These are phyloP conservation scores for Pseudochirops corinnae DNA, from an alignment of 2,797 vertebrate species.

Conservation along the genomic window DNA sequence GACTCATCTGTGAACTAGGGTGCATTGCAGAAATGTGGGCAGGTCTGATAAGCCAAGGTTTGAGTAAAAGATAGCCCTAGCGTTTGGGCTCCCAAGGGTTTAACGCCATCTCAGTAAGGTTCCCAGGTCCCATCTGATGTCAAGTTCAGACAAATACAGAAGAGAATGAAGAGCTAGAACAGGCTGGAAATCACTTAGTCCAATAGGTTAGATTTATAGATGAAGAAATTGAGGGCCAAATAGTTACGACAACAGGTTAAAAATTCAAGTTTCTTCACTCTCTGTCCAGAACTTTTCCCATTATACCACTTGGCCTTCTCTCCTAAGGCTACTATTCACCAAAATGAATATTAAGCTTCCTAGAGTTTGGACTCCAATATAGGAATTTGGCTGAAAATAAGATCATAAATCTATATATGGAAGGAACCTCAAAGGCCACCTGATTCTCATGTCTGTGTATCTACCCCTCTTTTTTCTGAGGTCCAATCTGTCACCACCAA, in stretches of 20 bases:
- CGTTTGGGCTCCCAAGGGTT: not conserved
- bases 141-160: not conserved
- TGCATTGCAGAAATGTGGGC: not conserved
- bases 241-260: not conserved
- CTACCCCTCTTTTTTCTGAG: not conserved
- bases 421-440: not conserved
- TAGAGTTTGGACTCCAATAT: not conserved
- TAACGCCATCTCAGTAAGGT: not conserved
- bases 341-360: not conserved
- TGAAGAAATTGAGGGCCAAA: not conserved
- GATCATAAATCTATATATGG: not conserved
- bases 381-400: too few species aligned
- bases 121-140: not conserved
- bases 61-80: not conserved
- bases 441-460: not conserved
- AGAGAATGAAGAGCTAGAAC: not conserved
- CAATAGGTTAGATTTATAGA: not conserved
- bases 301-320: not conserved
- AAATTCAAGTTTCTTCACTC: not conserved
- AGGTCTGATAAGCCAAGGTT: not conserved
- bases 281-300: not conserved
- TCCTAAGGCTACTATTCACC: not conserved
- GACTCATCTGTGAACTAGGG: not conserved
- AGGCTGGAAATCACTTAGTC: not conserved
- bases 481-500: not conserved